Evolutionary conservation across 1,140 invertebrate species (phyloP).

Genomic region (Arion vulgaris): DNA sequence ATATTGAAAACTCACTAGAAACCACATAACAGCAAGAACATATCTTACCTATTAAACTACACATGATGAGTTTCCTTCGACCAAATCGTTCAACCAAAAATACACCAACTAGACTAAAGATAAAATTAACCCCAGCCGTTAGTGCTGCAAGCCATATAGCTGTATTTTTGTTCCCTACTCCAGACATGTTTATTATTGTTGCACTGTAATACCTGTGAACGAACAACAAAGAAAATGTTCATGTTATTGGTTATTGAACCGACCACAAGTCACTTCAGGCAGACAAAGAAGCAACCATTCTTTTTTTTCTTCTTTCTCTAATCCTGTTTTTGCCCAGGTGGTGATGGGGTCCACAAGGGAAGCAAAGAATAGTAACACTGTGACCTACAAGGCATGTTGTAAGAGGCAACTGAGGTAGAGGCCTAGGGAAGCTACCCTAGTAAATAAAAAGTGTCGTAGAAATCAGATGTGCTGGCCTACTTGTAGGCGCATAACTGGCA

Average conservation of each 20-base stretch:
- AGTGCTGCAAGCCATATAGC: conserved; percentile 79
- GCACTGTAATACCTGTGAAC: conserved; percentile 78
- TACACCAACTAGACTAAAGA: conserved; percentile 78
- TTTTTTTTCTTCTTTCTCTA: too few species aligned
- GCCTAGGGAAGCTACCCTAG: too few species aligned
- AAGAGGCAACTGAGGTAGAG: too few species aligned
- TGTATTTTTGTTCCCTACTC: conserved; percentile 73
- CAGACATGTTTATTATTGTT: conserved; percentile 79
- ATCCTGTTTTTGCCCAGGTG: background rate
- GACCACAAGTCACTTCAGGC: background rate
- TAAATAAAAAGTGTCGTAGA: too few species aligned
- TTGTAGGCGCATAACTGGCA: too few species aligned
- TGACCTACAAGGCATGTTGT: too few species aligned
- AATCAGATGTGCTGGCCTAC: too few species aligned
- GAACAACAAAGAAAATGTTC: background rate
- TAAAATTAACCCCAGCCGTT: conserved; percentile 76
- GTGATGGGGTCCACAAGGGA: too few species aligned
- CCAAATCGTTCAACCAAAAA: conserved; percentile 78
- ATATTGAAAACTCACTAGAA: too few species aligned
- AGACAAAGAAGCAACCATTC: conserved; percentile 78
- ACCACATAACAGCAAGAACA: too few species aligned
- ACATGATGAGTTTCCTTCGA: conserved; percentile 74
- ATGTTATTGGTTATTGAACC: background rate
- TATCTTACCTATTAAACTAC: conserved; percentile 74
- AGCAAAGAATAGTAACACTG: too few species aligned